Conservation (phyloP, 2,888 invertebrate species). For the Clanis bilineata region DNA sequence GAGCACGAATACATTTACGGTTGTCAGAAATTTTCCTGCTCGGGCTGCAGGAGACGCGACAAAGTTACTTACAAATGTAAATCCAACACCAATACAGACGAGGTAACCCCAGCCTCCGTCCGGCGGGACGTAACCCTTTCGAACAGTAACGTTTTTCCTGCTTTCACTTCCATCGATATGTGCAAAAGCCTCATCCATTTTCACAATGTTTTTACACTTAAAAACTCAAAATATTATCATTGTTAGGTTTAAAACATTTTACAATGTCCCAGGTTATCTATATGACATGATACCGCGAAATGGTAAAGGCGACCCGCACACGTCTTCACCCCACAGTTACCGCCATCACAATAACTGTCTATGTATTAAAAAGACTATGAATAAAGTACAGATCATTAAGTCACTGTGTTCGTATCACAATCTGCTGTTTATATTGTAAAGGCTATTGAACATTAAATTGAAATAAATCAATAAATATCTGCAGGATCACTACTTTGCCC, state of each 20-base stretch:
- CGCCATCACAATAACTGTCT: slow-evolving; percentile 36
- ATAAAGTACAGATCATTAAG: slow-evolving; percentile 5
- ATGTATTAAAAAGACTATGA: slow-evolving; percentile 4
- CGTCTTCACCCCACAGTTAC: slow-evolving; percentile 42
- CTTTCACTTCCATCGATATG: slow-evolving; percentile 52
- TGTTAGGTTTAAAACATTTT: not conserved
- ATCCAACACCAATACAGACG: slow-evolving; percentile 87
- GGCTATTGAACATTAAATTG: not conserved
- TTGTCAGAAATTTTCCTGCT: too few relatives aligned
- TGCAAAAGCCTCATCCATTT: slow-evolving; percentile 76
- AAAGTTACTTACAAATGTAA: slow-evolving; percentile 86
- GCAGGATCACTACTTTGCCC: not conserved
- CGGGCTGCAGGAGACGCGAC: too few relatives aligned
- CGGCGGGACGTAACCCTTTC: slow-evolving; percentile 73
- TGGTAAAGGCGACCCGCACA: slow-evolving; percentile 28
- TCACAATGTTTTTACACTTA: slow-evolving; percentile 18
- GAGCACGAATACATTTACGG: too few relatives aligned
- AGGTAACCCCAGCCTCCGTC: slow-evolving; percentile 93
- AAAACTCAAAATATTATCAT: not conserved
- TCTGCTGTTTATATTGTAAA: not conserved
- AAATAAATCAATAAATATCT: not conserved
- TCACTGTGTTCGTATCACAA: not conserved
- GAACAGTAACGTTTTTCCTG: slow-evolving; percentile 27
- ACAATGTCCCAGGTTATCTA: not conserved
- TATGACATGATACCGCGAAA: slow-evolving; percentile 12